Conservation (phyloP, 2,888 invertebrate species). For the Drosophila borealis region DNA sequence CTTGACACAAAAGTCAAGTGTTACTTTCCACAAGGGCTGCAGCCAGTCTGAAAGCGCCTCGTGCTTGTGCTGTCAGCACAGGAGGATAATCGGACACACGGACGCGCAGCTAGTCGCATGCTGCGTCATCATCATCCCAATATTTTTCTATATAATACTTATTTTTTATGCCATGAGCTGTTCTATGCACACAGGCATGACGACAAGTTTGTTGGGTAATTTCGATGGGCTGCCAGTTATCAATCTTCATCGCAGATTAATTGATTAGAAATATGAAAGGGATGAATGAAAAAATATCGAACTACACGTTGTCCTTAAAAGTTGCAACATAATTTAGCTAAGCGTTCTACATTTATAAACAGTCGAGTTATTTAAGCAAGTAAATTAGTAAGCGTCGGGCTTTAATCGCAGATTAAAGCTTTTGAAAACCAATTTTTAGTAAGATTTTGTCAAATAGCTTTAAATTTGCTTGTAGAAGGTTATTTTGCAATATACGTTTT, state of each 20-base stretch:
- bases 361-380: neutral
- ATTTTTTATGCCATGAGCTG: constrained; percentile 20
- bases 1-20: constrained; percentile 80
- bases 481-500: no score
- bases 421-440: neutral
- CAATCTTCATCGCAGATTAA: constrained; percentile 62
- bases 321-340: constrained; percentile 19
- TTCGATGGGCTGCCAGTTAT: constrained; percentile 36
- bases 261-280: constrained; percentile 22
- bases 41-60: constrained; percentile 47
- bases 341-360: neutral
- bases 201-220: constrained; percentile 19
- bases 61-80: constrained; percentile 33
- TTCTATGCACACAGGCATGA: constrained; percentile 25
- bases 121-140: constrained; percentile 62
- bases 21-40: constrained; percentile 69
- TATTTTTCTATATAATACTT: constrained; percentile 14
- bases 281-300: neutral
- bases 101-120: constrained; percentile 20
- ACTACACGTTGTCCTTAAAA: constrained; percentile 1
- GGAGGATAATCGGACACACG: constrained; percentile 46
- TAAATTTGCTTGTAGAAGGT: neutral
- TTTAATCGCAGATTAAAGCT: neutral
- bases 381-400: no score
- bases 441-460: no score